Evolutionary conservation across 2,113 vertebrate species (phyloP), one percentile per base, ranked within the genome.

Genomic region (Ameiurus melas): DNA sequence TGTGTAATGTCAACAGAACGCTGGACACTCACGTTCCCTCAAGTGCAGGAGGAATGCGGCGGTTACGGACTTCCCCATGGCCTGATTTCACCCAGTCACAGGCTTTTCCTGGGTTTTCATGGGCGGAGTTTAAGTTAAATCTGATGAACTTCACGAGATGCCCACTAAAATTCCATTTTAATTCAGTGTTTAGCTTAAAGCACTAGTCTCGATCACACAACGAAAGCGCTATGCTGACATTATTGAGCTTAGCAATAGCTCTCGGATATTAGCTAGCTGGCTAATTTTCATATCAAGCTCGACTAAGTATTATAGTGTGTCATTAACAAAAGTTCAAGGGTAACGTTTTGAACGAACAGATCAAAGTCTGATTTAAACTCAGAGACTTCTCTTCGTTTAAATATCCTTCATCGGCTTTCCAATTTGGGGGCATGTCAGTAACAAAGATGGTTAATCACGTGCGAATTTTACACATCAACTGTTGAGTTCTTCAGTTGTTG

Each of bases 1-100:
- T 85, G 89, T 89, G 86, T 86, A 91, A 89, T 91, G 88, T 93
- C 90, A 92, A 91, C 89, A 91, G 39, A 87, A 85, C 66, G 47
- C 60, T 79, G 87, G 87, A 89, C 64, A 22, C 27, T 75, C 36
- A 81, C 82, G 70, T 85, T 20, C 87, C 80, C 55, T 58, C 85
- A 79, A 80, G 85, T 85, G 73, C 55, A 55, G 86, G 47, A 92
- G 87, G 90, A 92, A 93, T 92, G 91, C 36, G 39, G 77, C 9
- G 51, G 66, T 19, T 77, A 36, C 27, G 68, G 68, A 58, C 53
- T 16, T 39, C 36, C 79, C 57, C 30, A 36, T 58, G 55, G 43
- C 53, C 68, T 75, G 68, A 75, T 51, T 77, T 51, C 73, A 51
- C 43, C 43, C 73, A 27, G 39, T 36, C 39, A 0, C 33, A 25